Percentiles rank a stretch among this genome's conserved stretches.
Evolutionary conservation across 2,797 vertebrate species (phyloP).

Genomic region (Gobio occitaniae): DNA sequence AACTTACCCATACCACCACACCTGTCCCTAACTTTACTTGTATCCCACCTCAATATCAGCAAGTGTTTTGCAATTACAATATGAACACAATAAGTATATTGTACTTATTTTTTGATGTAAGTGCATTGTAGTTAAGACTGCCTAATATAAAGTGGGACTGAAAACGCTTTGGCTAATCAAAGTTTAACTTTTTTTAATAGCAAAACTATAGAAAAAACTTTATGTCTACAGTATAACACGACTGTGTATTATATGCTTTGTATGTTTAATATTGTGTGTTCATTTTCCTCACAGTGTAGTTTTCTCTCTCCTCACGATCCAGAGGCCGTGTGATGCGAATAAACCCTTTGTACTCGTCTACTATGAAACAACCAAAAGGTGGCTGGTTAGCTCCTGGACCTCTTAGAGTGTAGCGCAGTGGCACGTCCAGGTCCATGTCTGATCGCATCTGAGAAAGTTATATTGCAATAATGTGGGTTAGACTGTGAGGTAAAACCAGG

Average conservation of each 20-base stretch:
- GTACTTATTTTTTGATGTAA: too few relatives aligned
- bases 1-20: too few relatives aligned
- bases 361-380: constrained; percentile 79
- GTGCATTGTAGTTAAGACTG: too few relatives aligned
- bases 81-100: too few relatives aligned
- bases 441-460: constrained; percentile 76
- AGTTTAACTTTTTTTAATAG: background rate
- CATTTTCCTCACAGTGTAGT: constrained; percentile 67
- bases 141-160: too few relatives aligned
- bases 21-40: too few relatives aligned
- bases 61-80: too few relatives aligned
- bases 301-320: constrained; percentile 82
- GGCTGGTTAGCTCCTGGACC: constrained; percentile 78
- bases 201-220: background rate
- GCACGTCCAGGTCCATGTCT: constrained; percentile 63
- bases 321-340: constrained; percentile 79
- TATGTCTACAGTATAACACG: background rate
- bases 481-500: background rate
- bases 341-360: constrained; percentile 75
- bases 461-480: background rate
- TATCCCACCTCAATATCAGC: too few relatives aligned
- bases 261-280: background rate
- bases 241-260: background rate
- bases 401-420: constrained; percentile 75
- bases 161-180: background rate